Evolutionary conservation across 2,888 invertebrate genomes (phyloP).

Genomic region (Marasmarcha lunaedactyla): DNA sequence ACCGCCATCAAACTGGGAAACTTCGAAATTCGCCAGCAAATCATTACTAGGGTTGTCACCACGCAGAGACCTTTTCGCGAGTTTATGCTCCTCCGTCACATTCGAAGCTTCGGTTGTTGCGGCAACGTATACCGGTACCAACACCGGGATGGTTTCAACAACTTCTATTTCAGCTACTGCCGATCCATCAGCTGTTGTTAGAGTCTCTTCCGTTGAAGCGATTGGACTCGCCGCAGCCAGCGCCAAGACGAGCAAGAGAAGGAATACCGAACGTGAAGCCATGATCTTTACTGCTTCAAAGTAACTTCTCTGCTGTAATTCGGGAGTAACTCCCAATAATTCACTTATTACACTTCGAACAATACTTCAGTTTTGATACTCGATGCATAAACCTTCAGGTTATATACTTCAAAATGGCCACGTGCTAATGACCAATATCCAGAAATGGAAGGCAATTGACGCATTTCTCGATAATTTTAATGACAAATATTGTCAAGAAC

Average conservation of each 20-base stretch:
- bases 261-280: slow-evolving; percentile 35
- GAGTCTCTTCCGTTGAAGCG: slow-evolving; percentile 18
- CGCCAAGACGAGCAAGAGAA: slow-evolving; percentile 36
- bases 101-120: slow-evolving; percentile 24
- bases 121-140: slow-evolving; percentile 24
- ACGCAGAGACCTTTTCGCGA: slow-evolving; percentile 42
- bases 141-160: slow-evolving; percentile 34
- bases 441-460: slow-evolving; percentile 49
- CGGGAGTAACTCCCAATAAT: slow-evolving; percentile 26
- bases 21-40: slow-evolving; percentile 43
- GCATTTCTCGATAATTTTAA: slow-evolving; percentile 35
- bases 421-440: slow-evolving; percentile 46
- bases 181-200: slow-evolving; percentile 14
- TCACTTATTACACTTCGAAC: slow-evolving; percentile 21
- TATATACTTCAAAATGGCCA: slow-evolving; percentile 36
- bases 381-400: slow-evolving; percentile 21
- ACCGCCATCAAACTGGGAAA: slow-evolving; percentile 33
- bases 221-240: slow-evolving; percentile 11
- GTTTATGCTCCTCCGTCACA: slow-evolving; percentile 27
- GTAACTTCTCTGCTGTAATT: slow-evolving; percentile 34
- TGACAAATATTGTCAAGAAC: slow-evolving; percentile 50
- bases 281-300: slow-evolving; percentile 34
- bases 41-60: slow-evolving; percentile 47
- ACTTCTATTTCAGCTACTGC: slow-evolving; percentile 33
- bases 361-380: slow-evolving; percentile 21